Percentiles rank a stretch among this genome's conserved stretches.
These are phyloP conservation scores for Nyctereutes procyonoides DNA, from an alignment of 2,113 vertebrate species.

Conservation along the genomic window DNA sequence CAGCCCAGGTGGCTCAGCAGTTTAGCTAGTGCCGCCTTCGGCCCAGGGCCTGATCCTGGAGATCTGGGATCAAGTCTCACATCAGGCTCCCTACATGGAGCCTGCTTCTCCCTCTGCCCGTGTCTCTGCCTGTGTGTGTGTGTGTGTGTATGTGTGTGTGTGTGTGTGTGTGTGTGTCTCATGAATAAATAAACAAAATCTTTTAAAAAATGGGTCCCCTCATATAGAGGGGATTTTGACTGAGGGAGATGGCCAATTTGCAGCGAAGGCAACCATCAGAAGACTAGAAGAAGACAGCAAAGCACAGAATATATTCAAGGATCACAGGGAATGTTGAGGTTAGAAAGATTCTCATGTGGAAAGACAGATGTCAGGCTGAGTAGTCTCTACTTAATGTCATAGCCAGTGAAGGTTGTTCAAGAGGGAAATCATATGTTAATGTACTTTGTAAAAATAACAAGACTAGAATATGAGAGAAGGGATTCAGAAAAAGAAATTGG, in stretches of 20 bases:
- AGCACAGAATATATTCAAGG: background rate
- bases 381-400: background rate
- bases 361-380: background rate
- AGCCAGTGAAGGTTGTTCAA: background rate
- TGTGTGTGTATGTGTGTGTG: too few species aligned
- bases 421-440: background rate
- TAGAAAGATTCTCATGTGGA: background rate
- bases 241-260: background rate
- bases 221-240: background rate
- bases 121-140: too few species aligned
- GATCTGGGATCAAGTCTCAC: too few species aligned
- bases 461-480: background rate
- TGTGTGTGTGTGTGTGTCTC: too few species aligned
- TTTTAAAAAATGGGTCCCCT: background rate
- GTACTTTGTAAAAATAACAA: background rate
- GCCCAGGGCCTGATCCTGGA: too few species aligned
- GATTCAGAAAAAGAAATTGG: background rate
- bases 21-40: too few species aligned
- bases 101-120: too few species aligned
- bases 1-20: too few species aligned
- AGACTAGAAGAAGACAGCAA: background rate
- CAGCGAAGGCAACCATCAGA: background rate
- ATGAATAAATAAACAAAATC: too few species aligned
- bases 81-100: too few species aligned
- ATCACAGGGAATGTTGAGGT: accelerated